Percentiles rank a stretch among this genome's conserved stretches.
These are phyloP conservation scores for Mustelus asterias DNA, from an alignment of 2,113 vertebrate species.

Conservation along the genomic window DNA sequence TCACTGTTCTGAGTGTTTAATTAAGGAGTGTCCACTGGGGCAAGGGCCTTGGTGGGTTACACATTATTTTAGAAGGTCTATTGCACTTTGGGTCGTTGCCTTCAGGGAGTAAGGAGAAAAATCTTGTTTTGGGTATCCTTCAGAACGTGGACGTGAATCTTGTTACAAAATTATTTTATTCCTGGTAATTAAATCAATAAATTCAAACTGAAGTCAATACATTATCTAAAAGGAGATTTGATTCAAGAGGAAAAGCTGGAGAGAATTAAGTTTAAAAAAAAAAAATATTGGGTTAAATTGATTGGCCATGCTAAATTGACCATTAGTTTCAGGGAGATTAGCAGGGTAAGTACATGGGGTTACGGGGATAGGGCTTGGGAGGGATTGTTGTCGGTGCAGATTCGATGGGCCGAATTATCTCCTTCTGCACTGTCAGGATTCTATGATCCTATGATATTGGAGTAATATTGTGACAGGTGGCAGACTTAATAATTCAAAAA, in stretches of 20 bases:
- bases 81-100: neutral
- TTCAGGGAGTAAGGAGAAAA: neutral
- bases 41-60: neutral
- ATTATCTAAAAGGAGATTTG: neutral
- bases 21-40: neutral
- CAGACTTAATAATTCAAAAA: neutral
- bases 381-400: no score
- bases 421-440: no score
- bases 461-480: neutral
- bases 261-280: neutral
- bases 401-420: no score
- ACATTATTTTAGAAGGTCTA: neutral
- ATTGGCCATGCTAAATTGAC: no score
- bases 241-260: neutral
- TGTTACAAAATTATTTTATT: neutral
- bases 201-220: neutral
- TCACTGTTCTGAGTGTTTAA: neutral
- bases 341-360: no score
- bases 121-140: neutral
- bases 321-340: no score
- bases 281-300: neutral
- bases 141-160: neutral
- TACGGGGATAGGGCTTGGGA: no score
- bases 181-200: neutral
- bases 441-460: neutral